phyloP scores from a whole-genome alignment of 2,113 vertebrate species.

The zebrafish (Danio rerio) region DNA sequence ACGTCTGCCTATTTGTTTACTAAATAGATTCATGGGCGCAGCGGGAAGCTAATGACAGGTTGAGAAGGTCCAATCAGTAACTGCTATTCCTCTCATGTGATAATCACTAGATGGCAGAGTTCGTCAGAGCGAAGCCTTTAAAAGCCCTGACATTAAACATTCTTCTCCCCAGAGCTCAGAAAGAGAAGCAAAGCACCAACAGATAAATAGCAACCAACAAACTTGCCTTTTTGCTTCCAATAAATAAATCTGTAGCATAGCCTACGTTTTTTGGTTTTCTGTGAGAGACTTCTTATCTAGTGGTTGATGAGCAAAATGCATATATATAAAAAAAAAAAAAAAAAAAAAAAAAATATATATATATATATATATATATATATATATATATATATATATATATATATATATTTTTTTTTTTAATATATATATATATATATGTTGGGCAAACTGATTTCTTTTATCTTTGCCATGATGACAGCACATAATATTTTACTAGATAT shows the following conservation, averaged over 20 bases:
- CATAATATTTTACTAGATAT: too few relatives aligned
- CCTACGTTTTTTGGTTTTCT: not conserved
- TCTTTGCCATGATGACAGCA: too few relatives aligned
- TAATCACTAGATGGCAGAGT: conserved; percentile 46
- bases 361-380: too few relatives aligned
- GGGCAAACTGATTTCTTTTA: too few relatives aligned
- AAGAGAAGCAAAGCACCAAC: conserved; percentile 6
- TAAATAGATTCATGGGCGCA: conserved; percentile 28
- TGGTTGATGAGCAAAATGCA: conserved; percentile 6
- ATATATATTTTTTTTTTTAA: too few relatives aligned
- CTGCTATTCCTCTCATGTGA: conserved; percentile 30
- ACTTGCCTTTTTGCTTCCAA: not conserved
- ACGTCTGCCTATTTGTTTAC: conserved; percentile 30
- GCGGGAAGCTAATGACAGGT: conserved; percentile 28
- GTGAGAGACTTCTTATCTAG: not conserved
- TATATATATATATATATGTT: too few relatives aligned
- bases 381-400: too few relatives aligned
- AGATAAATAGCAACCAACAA: conserved; percentile 13
- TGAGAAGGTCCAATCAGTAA: conserved; percentile 31
- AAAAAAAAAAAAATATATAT: too few relatives aligned
- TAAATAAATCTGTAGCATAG: not conserved
- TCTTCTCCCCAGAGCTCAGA: conserved; percentile 6
- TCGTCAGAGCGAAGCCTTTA: conserved; percentile 12
- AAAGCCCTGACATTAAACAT: conserved; percentile 43
- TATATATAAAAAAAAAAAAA: too few relatives aligned